Evolutionary conservation across 2,113 vertebrate genomes (phyloP).

Genomic region (Morone chrysops): DNA sequence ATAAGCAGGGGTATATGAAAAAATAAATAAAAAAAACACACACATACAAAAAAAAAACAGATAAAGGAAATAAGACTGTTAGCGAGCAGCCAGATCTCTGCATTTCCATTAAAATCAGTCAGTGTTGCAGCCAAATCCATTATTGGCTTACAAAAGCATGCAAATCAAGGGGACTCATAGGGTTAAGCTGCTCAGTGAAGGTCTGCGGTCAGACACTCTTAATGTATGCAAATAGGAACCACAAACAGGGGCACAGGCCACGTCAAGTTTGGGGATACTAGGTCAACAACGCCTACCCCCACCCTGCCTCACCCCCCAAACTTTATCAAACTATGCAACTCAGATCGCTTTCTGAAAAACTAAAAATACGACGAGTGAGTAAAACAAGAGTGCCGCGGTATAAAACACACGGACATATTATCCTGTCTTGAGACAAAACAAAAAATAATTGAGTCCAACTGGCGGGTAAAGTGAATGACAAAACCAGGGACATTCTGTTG

Average conservation of each 20-base stretch:
- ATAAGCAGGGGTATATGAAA: conserved; percentile 68
- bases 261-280: conserved; percentile 64
- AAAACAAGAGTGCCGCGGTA: conserved; percentile 12
- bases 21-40: conserved; percentile 51
- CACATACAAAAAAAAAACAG: conserved; percentile 69
- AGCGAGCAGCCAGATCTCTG: conserved; percentile 89
- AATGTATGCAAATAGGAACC: conserved; percentile 82
- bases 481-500: conserved; percentile 64
- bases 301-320: not conserved
- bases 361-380: conserved; percentile 2
- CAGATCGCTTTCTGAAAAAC: conserved; percentile 6
- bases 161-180: conserved; percentile 80
- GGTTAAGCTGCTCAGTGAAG: conserved; percentile 81
- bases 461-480: conserved; percentile 48
- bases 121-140: conserved; percentile 82
- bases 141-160: conserved; percentile 85
- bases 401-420: conserved; percentile 43
- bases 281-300: conserved; percentile 55
- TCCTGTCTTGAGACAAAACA: conserved; percentile 33
- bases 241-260: conserved; percentile 78
- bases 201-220: conserved; percentile 73
- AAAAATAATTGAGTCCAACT: conserved; percentile 55
- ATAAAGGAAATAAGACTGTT: conserved; percentile 93
- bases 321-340: conserved; percentile 13
- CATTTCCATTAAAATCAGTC: conserved; percentile 85